These are phyloP conservation scores for Drosophila oshimai DNA, from an alignment of 1,140 invertebrate genomes.

Conservation along the genomic window DNA sequence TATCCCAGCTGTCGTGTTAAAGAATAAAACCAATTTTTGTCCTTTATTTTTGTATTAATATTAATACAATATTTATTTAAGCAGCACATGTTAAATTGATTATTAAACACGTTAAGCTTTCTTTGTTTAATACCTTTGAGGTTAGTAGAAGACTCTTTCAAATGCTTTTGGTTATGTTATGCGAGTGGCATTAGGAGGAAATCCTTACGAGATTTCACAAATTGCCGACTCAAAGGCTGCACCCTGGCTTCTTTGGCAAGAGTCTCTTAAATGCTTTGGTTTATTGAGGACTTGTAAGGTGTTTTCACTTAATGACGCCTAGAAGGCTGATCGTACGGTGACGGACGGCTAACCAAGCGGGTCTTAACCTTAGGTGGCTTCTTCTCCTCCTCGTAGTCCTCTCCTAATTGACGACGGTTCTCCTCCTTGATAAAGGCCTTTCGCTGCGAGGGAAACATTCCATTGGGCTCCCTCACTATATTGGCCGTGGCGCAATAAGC, in stretches of 20 bases:
- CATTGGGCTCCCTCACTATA: conserved; percentile 48
- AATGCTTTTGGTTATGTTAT: background rate
- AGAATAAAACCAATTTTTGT: too few species aligned
- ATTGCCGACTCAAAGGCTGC: background rate
- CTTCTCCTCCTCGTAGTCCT: conserved; percentile 19
- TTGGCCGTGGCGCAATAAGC: conserved; percentile 50
- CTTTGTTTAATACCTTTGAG: background rate
- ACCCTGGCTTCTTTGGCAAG: too few species aligned
- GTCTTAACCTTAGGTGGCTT: background rate
- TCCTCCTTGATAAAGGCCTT: conserved; percentile 62
- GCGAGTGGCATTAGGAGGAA: background rate
- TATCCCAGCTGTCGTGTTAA: too few species aligned
- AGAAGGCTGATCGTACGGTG: conserved; percentile 5
- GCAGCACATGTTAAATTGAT: background rate
- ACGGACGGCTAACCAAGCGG: background rate
- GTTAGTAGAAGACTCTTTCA: background rate
- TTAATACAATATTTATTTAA: too few species aligned
- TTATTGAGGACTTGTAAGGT: background rate
- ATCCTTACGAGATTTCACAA: too few species aligned
- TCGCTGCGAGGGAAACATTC: conserved; percentile 52
- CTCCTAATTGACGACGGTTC: conserved; percentile 38
- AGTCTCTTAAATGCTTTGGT: background rate
- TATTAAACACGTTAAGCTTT: background rate
- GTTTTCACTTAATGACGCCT: background rate
- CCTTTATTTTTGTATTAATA: too few species aligned